A percentile compares a stretch with the other conserved stretches of the same genome.
These are phyloP conservation scores for Diachasma alloeum DNA, from an alignment of 1,140 invertebrate genomes.

Conservation along the genomic window DNA sequence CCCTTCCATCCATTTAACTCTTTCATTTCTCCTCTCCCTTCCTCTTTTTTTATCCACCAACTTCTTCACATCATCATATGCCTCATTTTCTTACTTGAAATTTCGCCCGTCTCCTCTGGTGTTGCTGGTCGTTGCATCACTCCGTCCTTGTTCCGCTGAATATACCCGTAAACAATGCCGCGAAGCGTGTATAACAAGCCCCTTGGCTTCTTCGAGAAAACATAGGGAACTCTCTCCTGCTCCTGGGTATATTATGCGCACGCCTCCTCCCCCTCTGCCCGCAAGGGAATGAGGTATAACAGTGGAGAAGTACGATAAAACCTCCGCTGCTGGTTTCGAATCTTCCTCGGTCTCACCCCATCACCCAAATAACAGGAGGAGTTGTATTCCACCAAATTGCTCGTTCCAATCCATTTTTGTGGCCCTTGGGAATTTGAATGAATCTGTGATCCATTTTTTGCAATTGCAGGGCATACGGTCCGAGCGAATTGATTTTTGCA, in stretches of 20 bases:
- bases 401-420: not conserved
- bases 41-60: slow-evolving; percentile 22
- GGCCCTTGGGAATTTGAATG: not conserved
- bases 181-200: slow-evolving; percentile 3
- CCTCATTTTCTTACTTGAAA: slow-evolving; percentile 35
- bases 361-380: slow-evolving; percentile 1
- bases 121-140: not conserved
- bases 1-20: slow-evolving; percentile 12
- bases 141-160: not conserved
- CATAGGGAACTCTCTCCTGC: slow-evolving; percentile 1
- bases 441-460: not conserved
- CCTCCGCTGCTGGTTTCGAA: not conserved
- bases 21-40: slow-evolving; percentile 9
- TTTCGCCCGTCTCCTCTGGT: not conserved
- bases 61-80: slow-evolving; percentile 23
- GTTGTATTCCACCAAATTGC: not conserved
- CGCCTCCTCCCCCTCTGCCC: not conserved
- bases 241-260: slow-evolving; percentile 2
- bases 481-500: not conserved
- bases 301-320: not conserved
- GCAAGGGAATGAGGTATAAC: not conserved
- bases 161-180: slow-evolving; percentile 20
- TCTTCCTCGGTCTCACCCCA: not conserved
- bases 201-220: not conserved
- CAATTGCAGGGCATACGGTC: not conserved